phyloP scores from a whole-genome alignment of 2,888 invertebrate genomes.

The Nymphalis urticae region DNA sequence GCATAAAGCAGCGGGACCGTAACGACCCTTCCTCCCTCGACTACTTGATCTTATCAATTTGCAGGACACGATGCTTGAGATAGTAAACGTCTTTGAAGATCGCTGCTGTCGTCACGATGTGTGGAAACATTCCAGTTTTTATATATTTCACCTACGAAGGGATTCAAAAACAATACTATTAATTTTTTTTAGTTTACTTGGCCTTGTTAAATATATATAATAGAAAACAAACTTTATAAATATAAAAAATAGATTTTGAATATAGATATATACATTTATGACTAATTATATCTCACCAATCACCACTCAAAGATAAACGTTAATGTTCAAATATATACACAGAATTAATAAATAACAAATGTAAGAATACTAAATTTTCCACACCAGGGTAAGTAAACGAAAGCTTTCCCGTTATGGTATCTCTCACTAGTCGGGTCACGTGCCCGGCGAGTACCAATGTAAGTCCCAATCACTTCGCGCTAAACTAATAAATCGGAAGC shows the following conservation, averaged over 20 bases:
- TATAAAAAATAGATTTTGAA: too few relatives aligned
- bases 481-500: constrained; percentile 74
- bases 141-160: neutral
- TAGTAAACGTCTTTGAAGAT: constrained; percentile 50
- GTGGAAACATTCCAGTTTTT: neutral
- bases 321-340: neutral
- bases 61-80: constrained; percentile 55
- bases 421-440: constrained; percentile 59
- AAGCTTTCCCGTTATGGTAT: constrained; percentile 29
- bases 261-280: too few relatives aligned
- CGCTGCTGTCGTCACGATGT: constrained; percentile 27
- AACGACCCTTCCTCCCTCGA: constrained; percentile 50
- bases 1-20: constrained; percentile 67
- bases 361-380: constrained; percentile 29
- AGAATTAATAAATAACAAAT: constrained; percentile 16
- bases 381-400: constrained; percentile 37
- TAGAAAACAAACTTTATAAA: too few relatives aligned
- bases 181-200: too few relatives aligned
- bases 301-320: neutral
- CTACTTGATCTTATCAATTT: constrained; percentile 63
- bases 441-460: constrained; percentile 50
- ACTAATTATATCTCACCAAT: too few relatives aligned
- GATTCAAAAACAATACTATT: too few relatives aligned
- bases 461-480: constrained; percentile 66
- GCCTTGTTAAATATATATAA: too few relatives aligned